Evolutionary conservation across 2,888 invertebrate species (phyloP).

Genomic region (Stenchaetothrips biformis): DNA sequence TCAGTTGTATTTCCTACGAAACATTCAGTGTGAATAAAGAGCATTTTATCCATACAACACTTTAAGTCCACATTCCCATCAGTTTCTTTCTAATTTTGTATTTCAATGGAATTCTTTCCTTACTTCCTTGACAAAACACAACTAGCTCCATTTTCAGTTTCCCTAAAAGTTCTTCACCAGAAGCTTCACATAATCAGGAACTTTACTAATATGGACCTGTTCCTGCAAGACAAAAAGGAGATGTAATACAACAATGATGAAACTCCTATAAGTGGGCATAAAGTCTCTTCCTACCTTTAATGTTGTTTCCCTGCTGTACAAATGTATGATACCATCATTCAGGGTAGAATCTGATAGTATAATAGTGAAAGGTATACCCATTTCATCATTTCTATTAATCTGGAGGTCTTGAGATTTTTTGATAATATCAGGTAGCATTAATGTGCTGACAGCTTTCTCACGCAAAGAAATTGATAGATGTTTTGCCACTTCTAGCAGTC

Average conservation of each 20-base stretch:
- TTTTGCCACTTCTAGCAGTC: slow-evolving; percentile 28
- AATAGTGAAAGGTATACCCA: slow-evolving; percentile 69
- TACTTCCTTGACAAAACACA: no score
- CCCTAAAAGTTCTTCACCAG: slow-evolving; percentile 44
- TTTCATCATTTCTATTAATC: slow-evolving; percentile 50
- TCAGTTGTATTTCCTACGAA: neutral
- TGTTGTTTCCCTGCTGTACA: slow-evolving; percentile 51
- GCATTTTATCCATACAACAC: neutral
- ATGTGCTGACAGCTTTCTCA: slow-evolving; percentile 30
- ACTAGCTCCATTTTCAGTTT: no score
- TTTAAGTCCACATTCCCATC: neutral
- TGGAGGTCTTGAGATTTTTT: slow-evolving; percentile 45
- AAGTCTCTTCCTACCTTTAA: slow-evolving; percentile 52
- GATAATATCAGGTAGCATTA: slow-evolving; percentile 38
- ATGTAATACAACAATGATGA: neutral
- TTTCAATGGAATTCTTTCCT: no score
- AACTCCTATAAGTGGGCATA: neutral
- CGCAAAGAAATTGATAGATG: slow-evolving; percentile 31
- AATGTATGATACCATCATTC: slow-evolving; percentile 62
- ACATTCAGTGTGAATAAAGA: neutral
- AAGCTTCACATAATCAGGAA: slow-evolving; percentile 56
- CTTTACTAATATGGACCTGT: slow-evolving; percentile 62
- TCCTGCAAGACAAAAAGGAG: slow-evolving; percentile 51
- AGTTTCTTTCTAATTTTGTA: no score
- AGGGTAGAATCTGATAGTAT: slow-evolving; percentile 64